These are phyloP conservation scores for Todiramphus saurophagus DNA, from an alignment of 2,113 vertebrate species.

Conservation along the genomic window DNA sequence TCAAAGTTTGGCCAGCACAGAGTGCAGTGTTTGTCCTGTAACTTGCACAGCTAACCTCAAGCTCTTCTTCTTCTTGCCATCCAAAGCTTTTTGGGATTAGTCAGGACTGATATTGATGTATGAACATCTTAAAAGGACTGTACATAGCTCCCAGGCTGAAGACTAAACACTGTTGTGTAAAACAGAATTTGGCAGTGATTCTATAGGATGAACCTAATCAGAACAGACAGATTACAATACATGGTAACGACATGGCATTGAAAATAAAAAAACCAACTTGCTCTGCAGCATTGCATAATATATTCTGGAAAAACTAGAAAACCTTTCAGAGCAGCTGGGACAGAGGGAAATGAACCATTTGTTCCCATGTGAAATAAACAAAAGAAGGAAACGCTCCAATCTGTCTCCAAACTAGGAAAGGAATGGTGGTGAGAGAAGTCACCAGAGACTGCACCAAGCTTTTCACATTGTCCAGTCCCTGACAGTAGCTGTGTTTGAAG, in stretches of 20 bases:
- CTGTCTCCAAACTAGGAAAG: conserved; percentile 42
- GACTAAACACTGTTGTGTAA: conserved; percentile 60
- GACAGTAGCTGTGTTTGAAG: not conserved
- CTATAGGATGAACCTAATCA: conserved; percentile 60
- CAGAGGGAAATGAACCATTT: conserved; percentile 46
- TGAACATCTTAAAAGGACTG: conserved; percentile 55
- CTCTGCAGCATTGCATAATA: conserved; percentile 19
- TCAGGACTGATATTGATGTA: conserved; percentile 39
- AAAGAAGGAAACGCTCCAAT: conserved; percentile 35
- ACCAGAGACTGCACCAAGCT: not conserved
- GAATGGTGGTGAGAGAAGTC: conserved; percentile 7
- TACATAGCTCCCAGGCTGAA: conserved; percentile 57
- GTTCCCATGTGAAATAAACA: conserved; percentile 43
- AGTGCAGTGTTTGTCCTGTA: not conserved
- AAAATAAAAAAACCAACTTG: not conserved
- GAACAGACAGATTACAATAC: conserved; percentile 60
- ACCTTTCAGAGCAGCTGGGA: conserved; percentile 42
- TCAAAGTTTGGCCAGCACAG: not conserved
- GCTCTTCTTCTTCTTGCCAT: conserved; percentile 3
- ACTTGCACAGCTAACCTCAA: conserved; percentile 19
- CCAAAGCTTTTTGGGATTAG: conserved; percentile 35
- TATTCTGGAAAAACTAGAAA: conserved; percentile 58
- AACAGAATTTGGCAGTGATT: conserved; percentile 65
- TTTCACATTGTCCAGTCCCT: conserved; percentile 10
- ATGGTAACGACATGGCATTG: not conserved